Evolutionary conservation across 2,113 vertebrate species (phyloP), one percentile per base, ranked within the genome.

Genomic region (Nothoprocta pentlandii): DNA sequence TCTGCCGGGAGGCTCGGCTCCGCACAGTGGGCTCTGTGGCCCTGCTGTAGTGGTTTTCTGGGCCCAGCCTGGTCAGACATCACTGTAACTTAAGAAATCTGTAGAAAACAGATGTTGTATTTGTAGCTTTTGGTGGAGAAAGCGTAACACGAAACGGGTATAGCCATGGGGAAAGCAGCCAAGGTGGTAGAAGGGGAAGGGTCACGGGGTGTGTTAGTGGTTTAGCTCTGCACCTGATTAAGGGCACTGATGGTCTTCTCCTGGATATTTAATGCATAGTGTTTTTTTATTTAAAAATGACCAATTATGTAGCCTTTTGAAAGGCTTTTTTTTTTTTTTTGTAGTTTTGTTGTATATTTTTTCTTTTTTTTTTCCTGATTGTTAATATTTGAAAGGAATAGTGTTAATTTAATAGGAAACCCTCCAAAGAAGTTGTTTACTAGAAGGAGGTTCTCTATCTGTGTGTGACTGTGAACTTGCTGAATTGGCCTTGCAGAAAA

Each of bases 251-350:
- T 61, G 47, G 12, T 63, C 22, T 90, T 83, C 90, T 85, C 32
- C 69, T 78, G 39, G 79, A n/a, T 79, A 68, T 36, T 78, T 83
- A 44, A 69, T 84, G n/a, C 54, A 51, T 63, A 56, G 44, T n/a
- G 46, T 67, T 92, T 85, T 39, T 12, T 86, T 7, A 94, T 81
- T 93, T 79, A 4, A 79, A 94, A 93, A 89, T 79, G 47, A 86
- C 64, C 7, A 14, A 2, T 25, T 14, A 1, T 85, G 54, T 56
- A 86, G 77, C 59, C 39, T 95, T 95, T 91, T 56, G 44, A 86
- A 94, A 79, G 47, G 73, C 53, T 87, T 0, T 84, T 47, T 75
- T 0, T 84, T 47, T 75, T 83, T 87, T 51, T 73, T 9, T 80
- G 6, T 42, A 71, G 73, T 82, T 9, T 5, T 77, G 51, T 49